Evolutionary conservation across 2,888 invertebrate genomes (phyloP), one percentile per base, ranked within the genome.

Genomic region (Hecatera dysodea): DNA sequence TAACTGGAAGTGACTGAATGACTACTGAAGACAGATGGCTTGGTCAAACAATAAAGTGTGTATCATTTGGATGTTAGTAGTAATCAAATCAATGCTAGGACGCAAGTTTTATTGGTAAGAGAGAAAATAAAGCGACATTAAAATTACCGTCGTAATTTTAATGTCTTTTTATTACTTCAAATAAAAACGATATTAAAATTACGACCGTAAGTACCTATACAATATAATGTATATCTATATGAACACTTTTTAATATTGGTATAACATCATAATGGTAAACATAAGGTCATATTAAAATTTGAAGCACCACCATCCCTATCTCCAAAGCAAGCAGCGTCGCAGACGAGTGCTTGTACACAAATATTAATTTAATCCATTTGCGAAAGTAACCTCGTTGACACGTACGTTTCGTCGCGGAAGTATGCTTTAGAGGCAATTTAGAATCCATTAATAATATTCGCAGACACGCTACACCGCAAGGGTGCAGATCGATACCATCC

Each of bases 401-500:
- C 83, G 85, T 88, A 82, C 81, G 83, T 79, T 72, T 78, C 83
- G 81, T 75, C 75, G 83, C 88, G 91, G 90, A 93, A 92, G 90
- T 91, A 86, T 88, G 88, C 89, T 90, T 90, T 91, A 90, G 90
- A 88, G 90, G 92, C 92, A 93, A 93, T 93, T 93, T 92, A 89
- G 91, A 91, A 92, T 90, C 92, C 93, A 93, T 94, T 92, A 92
- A 93, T 93, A 94, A 91, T 88, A 89, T 89, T 90, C 86, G 72
- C 84, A 86, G 89, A 87, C 91, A 90, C 89, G 91, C 88, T 83
- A 72, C 73, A 90, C 87, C 87, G 79, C 83, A 84, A 76, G 68
- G 48, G 53, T 75, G 68, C 48, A 65, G 29, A 63, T 82, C 71
- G 71, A 79, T 79, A 59, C 36, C 52, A 69, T 67, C 71, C 61